These are phyloP conservation scores for Gallinago stenura DNA, from an alignment of 2,797 vertebrate genomes.

Conservation along the genomic window DNA sequence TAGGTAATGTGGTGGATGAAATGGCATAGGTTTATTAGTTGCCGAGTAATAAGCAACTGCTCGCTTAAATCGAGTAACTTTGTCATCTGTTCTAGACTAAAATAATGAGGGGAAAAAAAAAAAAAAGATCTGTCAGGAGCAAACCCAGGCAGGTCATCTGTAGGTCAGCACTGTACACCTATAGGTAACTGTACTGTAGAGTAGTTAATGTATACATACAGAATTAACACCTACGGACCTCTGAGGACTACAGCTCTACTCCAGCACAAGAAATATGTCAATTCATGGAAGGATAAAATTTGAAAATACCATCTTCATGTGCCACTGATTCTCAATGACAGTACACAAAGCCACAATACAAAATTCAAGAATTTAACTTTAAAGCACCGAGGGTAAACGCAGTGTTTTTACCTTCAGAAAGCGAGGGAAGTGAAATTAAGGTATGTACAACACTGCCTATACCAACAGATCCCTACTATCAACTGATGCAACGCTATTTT, in stretches of 20 bases:
- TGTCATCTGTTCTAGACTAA: slow-evolving; percentile 95
- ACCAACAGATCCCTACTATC: neutral
- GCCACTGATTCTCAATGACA: neutral
- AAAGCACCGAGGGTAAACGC: neutral
- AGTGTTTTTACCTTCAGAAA: neutral
- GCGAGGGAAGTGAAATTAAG: neutral
- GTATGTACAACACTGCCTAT: neutral
- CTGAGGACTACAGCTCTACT: neutral
- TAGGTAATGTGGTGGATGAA: slow-evolving; percentile 86
- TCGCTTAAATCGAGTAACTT: slow-evolving; percentile 93
- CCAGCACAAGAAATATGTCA: neutral
- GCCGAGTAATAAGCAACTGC: slow-evolving; percentile 94
- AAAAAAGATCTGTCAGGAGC: slow-evolving; percentile 33
- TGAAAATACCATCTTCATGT: neutral
- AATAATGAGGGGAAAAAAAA: slow-evolving; percentile 35
- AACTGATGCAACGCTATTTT: neutral
- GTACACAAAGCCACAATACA: neutral
- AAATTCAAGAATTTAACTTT: neutral
- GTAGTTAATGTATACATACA: neutral
- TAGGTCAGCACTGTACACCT: neutral
- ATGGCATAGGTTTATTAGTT: slow-evolving; percentile 88
- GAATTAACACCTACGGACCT: neutral
- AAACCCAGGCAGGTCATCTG: neutral
- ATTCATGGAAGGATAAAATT: neutral
- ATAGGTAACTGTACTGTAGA: neutral